Evolutionary conservation across 2,113 vertebrate species (phyloP).

Genomic region (Lagopus muta): DNA sequence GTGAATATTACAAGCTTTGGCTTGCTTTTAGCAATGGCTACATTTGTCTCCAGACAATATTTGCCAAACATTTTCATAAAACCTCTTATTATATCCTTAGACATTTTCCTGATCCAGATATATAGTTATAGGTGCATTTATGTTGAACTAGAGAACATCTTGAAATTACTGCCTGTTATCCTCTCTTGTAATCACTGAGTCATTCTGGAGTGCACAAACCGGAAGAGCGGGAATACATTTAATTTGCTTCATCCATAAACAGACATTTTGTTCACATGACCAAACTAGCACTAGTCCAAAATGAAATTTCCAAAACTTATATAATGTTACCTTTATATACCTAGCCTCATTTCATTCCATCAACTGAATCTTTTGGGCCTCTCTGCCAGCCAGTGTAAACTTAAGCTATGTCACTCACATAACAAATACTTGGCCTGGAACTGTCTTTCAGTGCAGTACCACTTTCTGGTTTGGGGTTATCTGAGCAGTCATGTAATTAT

Average conservation of each 20-base stretch:
- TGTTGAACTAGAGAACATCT: neutral
- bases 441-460: neutral
- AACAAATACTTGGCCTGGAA: neutral
- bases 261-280: neutral
- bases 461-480: neutral
- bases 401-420: neutral
- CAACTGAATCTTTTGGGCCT: neutral
- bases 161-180: neutral
- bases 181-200: neutral
- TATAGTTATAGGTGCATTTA: neutral
- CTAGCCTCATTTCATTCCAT: neutral
- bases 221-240: neutral
- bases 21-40: neutral
- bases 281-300: neutral
- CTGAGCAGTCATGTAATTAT: neutral
- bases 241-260: neutral
- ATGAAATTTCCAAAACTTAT: neutral
- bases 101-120: neutral
- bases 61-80: neutral
- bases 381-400: neutral
- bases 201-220: neutral
- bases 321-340: neutral
- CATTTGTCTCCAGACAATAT: neutral
- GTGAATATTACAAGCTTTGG: neutral
- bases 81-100: neutral